These are phyloP conservation scores for Eueides isabella DNA, from an alignment of 1,140 invertebrate genomes.

Conservation along the genomic window DNA sequence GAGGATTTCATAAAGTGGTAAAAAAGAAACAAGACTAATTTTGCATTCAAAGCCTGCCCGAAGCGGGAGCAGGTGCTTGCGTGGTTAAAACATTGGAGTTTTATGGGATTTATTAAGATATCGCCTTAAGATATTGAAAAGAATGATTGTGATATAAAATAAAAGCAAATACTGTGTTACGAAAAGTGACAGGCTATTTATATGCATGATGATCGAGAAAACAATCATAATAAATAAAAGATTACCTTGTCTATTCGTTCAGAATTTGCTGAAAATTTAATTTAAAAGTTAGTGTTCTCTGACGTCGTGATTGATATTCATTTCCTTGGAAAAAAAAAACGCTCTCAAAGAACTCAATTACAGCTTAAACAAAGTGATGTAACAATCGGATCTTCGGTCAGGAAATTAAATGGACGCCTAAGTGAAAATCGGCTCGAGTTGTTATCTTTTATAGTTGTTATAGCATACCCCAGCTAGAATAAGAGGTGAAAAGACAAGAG, in stretches of 20 bases:
- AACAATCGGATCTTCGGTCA: slow-evolving; percentile 70
- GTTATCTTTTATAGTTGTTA: slow-evolving; percentile 67
- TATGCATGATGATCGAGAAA: neutral
- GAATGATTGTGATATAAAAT: slow-evolving; percentile 1
- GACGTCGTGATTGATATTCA: slow-evolving; percentile 60
- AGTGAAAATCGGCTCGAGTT: slow-evolving; percentile 59
- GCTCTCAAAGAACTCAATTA: slow-evolving; percentile 76
- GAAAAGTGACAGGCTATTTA: slow-evolving; percentile 6
- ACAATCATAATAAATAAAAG: slow-evolving; percentile 4
- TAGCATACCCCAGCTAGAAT: slow-evolving; percentile 32
- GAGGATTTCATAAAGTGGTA: slow-evolving; percentile 69
- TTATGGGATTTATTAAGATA: slow-evolving; percentile 81
- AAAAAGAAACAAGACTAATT: slow-evolving; percentile 81
- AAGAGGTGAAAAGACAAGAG: slow-evolving; percentile 57
- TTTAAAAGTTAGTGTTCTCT: slow-evolving; percentile 50
- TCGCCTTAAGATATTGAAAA: slow-evolving; percentile 69
- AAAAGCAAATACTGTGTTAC: neutral
- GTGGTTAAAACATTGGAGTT: slow-evolving; percentile 79
- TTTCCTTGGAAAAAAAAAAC: slow-evolving; percentile 75
- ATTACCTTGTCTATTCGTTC: slow-evolving; percentile 6
- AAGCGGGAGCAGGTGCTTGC: slow-evolving; percentile 71
- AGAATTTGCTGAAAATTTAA: slow-evolving; percentile 42
- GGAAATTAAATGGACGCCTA: slow-evolving; percentile 78
- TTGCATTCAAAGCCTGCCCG: slow-evolving; percentile 75
- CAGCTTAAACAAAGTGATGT: slow-evolving; percentile 77